Evolutionary conservation across 2,113 vertebrate species (phyloP), one percentile per base, ranked within the genome.

Genomic region (Macrotus californicus): DNA sequence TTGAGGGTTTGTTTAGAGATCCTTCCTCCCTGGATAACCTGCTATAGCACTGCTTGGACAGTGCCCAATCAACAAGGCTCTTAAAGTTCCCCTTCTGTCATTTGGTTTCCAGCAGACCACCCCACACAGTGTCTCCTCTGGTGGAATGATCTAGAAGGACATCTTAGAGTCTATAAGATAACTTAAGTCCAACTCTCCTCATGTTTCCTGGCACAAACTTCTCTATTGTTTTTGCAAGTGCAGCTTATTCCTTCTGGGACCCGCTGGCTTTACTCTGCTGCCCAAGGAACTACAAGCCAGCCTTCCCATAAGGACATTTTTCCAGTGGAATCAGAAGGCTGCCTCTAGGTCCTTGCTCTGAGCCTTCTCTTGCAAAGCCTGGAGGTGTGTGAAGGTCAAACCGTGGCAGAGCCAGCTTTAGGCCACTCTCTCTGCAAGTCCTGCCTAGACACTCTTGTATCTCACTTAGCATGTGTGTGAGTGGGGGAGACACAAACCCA

Each of bases 381-480:
- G 43, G 61, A 87, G 89, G 56, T 66, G 14, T 46, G 39, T 70
- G 43, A 59, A 52, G 26, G 66, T 92, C 66, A 73, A 16, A 41
- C 70, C n/a, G 19, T 31, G 85, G 75, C 80, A 87, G 64, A 48
- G 52, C 48, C 21, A 66, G 66, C 41, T 82, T 4, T 31, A 21
- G 13, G n/a, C 52, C 31, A 56, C 29, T 93, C 46, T 54, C 56
- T 48, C 19, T 81, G 29, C 34, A 77, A 77, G 80, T 36, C 36
- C 67, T 87, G 76, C 84, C 75, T 82, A 21, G 88, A 54, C 12
- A 34, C 59, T 73, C 84, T 76, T 93, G 31, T 59, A 24, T 43
- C 69, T 87, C 75, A 46, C 75, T 96, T 96, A 70, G 54, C 22
- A 70, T 56, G 72, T 82, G 48, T 88, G 34, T 69, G 96, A 76